Evolutionary conservation across 2,888 invertebrate species (phyloP), one percentile per base, ranked within the genome.

Genomic region (Tridacna crocea): DNA sequence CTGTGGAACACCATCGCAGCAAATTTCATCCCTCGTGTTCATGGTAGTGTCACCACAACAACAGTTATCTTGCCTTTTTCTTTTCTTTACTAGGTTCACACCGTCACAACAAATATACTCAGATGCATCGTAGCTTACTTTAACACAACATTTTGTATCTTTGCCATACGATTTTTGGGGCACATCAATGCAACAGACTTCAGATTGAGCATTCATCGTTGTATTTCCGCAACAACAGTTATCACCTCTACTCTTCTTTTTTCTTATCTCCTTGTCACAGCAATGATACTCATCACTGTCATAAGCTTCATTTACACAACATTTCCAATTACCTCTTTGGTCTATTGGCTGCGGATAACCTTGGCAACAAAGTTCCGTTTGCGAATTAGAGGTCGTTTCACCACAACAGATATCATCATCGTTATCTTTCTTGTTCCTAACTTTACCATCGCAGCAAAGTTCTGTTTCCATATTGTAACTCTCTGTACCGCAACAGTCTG

Each of bases 31-130:
- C 47, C 74, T 77, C 0, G 81, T 82, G 61, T 84, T 79, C 74
- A 84, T 72, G 27, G 84, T 81, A 36, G 81, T 82, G 48, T 81
- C 72, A 10, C 84, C 84, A 72, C 84, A 84, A 51, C 84, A 84
- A 51, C 84, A 84, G 63, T 83, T 84, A 68, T 84, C 84, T 46
- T 84, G 65, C 36, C 36, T 72, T 51, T 80, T 72, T 55, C 78
- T 60, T 60, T 83, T 83, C 13, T 63, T 77, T 8, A 73, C 77
- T 8, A 81, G 66, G 15, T 27, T 68, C 1, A 46, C 36, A 12
- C 83, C 83, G 65, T 79, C 81, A 70, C 84, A 84, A 55, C 84
- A 84, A 58, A 84, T 81, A 66, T 70, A 77, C 47, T 73, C 60
- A 46, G 68, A 63, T 12, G 66, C 22, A 65, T 84, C 79, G 36